These are phyloP conservation scores for Lucifuga dentata DNA, from an alignment of 2,113 vertebrate species.

Conservation along the genomic window DNA sequence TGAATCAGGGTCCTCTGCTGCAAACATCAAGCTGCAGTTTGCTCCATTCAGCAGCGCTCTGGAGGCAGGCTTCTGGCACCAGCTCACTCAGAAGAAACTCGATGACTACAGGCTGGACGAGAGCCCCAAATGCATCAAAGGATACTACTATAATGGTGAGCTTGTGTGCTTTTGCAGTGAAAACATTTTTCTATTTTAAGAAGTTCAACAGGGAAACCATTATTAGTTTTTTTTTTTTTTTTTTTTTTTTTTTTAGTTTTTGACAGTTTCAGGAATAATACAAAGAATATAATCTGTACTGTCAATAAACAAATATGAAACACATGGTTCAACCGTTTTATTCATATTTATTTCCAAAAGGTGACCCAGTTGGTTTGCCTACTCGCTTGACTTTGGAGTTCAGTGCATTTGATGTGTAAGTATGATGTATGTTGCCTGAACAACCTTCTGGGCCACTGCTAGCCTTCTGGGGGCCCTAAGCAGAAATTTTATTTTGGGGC, in stretches of 20 bases:
- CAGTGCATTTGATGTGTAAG: slow-evolving; percentile 97
- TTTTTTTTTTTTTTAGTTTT: too few species aligned
- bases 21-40: slow-evolving; percentile 88
- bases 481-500: too few species aligned
- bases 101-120: slow-evolving; percentile 94
- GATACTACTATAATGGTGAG: slow-evolving; percentile 96
- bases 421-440: slow-evolving; percentile 48
- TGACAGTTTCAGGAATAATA: too few species aligned
- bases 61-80: slow-evolving; percentile 98
- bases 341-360: slow-evolving; percentile 69
- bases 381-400: slow-evolving; percentile 95
- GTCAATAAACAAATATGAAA: not conserved
- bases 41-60: slow-evolving; percentile 94
- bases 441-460: too few species aligned
- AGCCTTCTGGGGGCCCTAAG: too few species aligned
- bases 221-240: too few species aligned
- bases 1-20: slow-evolving; percentile 36
- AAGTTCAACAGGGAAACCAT: too few species aligned
- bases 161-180: too few species aligned
- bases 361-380: slow-evolving; percentile 92
- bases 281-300: too few species aligned
- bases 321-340: not conserved
- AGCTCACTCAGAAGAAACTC: slow-evolving; percentile 95
- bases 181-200: too few species aligned
- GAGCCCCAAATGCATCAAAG: slow-evolving; percentile 90